A percentile compares a stretch with the other conserved stretches of the same genome.
These are phyloP conservation scores for Drosophila kuntzei DNA, from an alignment of 2,888 invertebrate genomes.

Conservation along the genomic window DNA sequence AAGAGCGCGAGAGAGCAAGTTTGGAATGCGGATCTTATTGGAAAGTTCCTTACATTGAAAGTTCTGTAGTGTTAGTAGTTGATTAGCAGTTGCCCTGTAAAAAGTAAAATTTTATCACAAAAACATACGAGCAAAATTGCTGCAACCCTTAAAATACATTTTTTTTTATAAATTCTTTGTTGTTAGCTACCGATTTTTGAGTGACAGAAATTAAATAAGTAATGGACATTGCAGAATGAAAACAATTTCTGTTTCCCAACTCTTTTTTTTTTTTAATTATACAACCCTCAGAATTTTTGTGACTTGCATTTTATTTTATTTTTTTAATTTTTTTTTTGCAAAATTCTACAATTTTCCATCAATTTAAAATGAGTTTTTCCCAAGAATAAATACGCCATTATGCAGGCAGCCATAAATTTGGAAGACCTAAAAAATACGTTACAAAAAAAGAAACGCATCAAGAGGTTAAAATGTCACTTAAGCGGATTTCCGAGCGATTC, in stretches of 20 bases:
- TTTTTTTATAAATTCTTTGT: background rate
- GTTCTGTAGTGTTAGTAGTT: background rate
- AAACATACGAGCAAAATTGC: background rate
- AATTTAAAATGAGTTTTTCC: constrained; percentile 47
- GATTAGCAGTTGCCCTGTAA: background rate
- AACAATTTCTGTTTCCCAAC: background rate
- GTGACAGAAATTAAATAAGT: background rate
- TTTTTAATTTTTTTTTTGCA: constrained; percentile 24
- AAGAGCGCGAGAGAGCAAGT: background rate
- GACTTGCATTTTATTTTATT: constrained; percentile 13
- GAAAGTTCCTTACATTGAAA: background rate
- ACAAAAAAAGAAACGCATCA: constrained; percentile 49
- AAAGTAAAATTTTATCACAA: background rate
- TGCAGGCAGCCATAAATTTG: constrained; percentile 69
- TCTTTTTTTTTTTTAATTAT: constrained; percentile 9
- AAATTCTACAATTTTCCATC: constrained; percentile 32
- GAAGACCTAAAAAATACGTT: constrained; percentile 67
- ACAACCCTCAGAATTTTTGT: constrained; percentile 54
- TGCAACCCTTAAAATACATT: background rate
- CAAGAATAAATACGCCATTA: constrained; percentile 41
- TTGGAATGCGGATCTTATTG: background rate
- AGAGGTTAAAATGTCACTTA: constrained; percentile 81
- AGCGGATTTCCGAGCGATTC: constrained; percentile 61
- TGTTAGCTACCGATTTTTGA: too few species aligned
- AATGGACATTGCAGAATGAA: background rate